phyloP scores from a whole-genome alignment of 2,113 vertebrate species.

The Neodontobutis hainanensis region DNA sequence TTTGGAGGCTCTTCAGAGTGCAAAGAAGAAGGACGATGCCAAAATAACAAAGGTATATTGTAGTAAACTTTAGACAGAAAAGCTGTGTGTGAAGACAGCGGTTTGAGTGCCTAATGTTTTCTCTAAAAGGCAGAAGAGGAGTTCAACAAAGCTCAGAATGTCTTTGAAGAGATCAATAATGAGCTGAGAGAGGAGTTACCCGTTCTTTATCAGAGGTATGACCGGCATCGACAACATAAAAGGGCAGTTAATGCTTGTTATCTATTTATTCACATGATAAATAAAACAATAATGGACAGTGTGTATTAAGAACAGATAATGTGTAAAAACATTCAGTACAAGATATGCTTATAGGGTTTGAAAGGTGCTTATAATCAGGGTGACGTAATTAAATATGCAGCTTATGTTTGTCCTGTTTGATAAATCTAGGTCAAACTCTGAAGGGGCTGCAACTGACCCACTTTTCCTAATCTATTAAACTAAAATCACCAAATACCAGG shows the following conservation, averaged over 20 bases:
- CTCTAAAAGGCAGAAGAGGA: slow-evolving; percentile 89
- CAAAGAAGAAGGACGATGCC: slow-evolving; percentile 94
- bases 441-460: no score
- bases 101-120: not conserved
- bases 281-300: not conserved
- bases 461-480: no score
- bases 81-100: not conserved
- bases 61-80: accelerated
- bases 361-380: no score
- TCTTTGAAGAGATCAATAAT: slow-evolving; percentile 93
- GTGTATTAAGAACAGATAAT: not conserved
- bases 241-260: not conserved
- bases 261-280: not conserved
- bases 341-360: not conserved
- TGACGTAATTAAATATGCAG: no score
- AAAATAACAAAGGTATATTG: slow-evolving; percentile 84
- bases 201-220: slow-evolving; percentile 87
- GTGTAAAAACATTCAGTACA: not conserved
- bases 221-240: not conserved
- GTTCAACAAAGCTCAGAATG: slow-evolving; percentile 87
- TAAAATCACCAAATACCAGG: no score
- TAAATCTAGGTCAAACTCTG: no score
- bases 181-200: slow-evolving; percentile 93
- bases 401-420: no score
- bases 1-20: slow-evolving; percentile 87